A percentile compares a stretch with the other conserved stretches of the same genome.
Conservation (phyloP, 2,888 invertebrate genomes). For the Platerodrilus igneus region DNA sequence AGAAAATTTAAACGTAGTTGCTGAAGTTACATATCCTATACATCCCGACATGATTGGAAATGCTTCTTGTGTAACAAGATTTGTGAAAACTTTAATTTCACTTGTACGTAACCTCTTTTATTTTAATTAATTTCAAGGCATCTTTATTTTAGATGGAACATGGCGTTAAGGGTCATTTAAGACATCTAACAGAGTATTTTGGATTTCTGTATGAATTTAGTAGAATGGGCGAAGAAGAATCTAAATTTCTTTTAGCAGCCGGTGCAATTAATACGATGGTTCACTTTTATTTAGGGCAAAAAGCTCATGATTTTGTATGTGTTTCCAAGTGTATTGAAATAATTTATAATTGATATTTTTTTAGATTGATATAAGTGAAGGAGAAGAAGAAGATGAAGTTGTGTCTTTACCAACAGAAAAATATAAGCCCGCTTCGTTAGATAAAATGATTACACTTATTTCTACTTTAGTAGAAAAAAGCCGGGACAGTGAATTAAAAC, state of each 20-base stretch:
- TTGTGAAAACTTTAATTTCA: constrained; percentile 81
- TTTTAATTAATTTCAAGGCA: constrained; percentile 2
- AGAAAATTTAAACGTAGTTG: too few relatives aligned
- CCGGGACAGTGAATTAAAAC: constrained; percentile 67
- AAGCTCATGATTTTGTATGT: constrained; percentile 65
- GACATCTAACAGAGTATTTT: constrained; percentile 90
- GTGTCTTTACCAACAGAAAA: constrained; percentile 65
- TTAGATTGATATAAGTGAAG: constrained; percentile 63
- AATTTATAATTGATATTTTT: too few relatives aligned
- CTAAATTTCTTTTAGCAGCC: constrained; percentile 78
- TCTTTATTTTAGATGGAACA: constrained; percentile 62
- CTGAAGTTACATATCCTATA: too few relatives aligned
- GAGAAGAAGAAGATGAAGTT: constrained; percentile 66
- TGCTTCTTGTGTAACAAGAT: constrained; percentile 86
- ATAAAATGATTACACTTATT: constrained; percentile 92
- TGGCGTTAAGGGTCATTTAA: constrained; percentile 78
- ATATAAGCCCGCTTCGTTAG: constrained; percentile 83
- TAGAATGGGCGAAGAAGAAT: constrained; percentile 92
- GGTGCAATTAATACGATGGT: constrained; percentile 88
- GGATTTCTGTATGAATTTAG: constrained; percentile 89
- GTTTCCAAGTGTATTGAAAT: too few relatives aligned
- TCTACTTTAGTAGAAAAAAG: constrained; percentile 86
- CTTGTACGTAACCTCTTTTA: constrained; percentile 55
- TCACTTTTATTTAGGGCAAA: constrained; percentile 87
- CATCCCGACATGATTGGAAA: constrained; percentile 59